Evolutionary conservation across 1,140 invertebrate species (phyloP).

Genomic region (Panagrolaimus sp.): DNA sequence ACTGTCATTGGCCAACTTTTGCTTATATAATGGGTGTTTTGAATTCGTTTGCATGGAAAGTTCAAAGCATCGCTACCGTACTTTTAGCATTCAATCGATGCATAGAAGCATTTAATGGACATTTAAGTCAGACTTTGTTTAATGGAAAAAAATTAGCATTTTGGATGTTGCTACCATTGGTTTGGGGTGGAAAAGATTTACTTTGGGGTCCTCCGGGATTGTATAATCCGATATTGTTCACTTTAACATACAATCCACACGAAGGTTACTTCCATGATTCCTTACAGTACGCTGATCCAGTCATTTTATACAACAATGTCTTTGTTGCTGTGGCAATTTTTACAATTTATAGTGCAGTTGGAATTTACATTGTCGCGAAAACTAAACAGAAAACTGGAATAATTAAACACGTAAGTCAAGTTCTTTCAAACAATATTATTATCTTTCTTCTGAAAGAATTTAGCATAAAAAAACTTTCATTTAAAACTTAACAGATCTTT

Average conservation of each 20-base stretch:
- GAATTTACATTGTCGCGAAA: not conserved
- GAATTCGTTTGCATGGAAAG: slow-evolving; percentile 9
- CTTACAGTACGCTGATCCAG: not conserved
- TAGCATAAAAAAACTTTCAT: too few relatives aligned
- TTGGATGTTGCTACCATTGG: slow-evolving; percentile 9
- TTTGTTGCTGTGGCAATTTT: not conserved
- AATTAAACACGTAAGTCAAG: not conserved
- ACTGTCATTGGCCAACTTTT: slow-evolving; percentile 26
- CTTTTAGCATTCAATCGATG: slow-evolving; percentile 23
- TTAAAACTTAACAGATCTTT: too few relatives aligned
- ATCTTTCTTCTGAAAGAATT: too few relatives aligned
- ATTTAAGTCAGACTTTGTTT: slow-evolving; percentile 11
- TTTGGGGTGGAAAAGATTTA: not conserved
- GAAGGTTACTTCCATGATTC: slow-evolving; percentile 10
- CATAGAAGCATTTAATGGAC: slow-evolving; percentile 7
- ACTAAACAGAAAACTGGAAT: not conserved
- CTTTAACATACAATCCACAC: slow-evolving; percentile 24
- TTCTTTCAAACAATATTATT: not conserved
- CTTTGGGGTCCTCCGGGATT: not conserved
- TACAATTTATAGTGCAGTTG: not conserved
- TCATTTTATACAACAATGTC: not conserved
- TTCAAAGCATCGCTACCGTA: not conserved
- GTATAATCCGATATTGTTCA: slow-evolving; percentile 7
- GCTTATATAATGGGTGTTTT: not conserved
- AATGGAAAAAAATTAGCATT: not conserved